A percentile compares a stretch with the other conserved stretches of the same genome.
Evolutionary conservation across 2,113 vertebrate genomes (phyloP).

Genomic region (Sylvietta virens): DNA sequence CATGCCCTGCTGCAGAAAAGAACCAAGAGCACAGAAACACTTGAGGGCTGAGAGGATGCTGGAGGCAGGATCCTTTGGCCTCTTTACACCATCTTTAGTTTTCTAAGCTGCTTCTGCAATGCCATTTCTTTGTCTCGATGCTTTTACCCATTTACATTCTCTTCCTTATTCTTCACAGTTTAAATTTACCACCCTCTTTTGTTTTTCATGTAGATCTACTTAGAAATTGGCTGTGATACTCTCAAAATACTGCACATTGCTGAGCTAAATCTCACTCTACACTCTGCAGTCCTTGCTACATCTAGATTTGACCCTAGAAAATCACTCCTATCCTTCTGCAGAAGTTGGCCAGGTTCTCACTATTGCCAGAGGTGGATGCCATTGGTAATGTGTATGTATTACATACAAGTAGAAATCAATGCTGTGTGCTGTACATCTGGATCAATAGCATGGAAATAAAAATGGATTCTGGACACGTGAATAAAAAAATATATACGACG

Average conservation of each 20-base stretch:
- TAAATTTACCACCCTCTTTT: not conserved
- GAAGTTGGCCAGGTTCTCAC: not conserved
- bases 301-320: not conserved
- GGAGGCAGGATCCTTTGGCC: not conserved
- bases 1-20: not conserved
- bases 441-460: slow-evolving; percentile 42
- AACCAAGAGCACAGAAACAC: not conserved
- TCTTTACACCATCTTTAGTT: not conserved
- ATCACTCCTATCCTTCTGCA: not conserved
- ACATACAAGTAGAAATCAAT: slow-evolving; percentile 17
- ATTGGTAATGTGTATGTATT: not conserved
- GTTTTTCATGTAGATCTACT: not conserved
- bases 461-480: not conserved
- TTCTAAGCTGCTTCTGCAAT: not conserved
- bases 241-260: not conserved
- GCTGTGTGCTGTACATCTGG: not conserved
- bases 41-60: not conserved
- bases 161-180: not conserved
- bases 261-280: not conserved
- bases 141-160: not conserved
- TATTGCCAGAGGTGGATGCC: not conserved
- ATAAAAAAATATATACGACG: not conserved
- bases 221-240: not conserved
- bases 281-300: not conserved
- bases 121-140: not conserved